A percentile compares a stretch with the other conserved stretches of the same genome.
These are phyloP conservation scores for Polydrusus pterygomalis DNA, from an alignment of 2,888 invertebrate species.

Conservation along the genomic window DNA sequence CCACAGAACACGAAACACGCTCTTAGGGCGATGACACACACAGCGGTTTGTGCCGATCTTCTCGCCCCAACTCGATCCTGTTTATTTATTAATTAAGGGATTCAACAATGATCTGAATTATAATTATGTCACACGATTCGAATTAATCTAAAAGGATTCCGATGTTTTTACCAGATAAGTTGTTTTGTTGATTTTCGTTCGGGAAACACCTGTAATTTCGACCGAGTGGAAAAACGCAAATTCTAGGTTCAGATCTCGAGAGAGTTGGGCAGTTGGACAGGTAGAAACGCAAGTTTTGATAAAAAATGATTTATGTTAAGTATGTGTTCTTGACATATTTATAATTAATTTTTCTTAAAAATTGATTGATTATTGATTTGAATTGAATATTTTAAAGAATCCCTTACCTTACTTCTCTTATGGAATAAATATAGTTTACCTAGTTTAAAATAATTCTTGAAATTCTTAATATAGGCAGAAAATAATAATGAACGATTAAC, in stretches of 20 bases:
- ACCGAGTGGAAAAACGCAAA: conserved; percentile 42
- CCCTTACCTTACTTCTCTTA: too few species aligned
- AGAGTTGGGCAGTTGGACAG: conserved; percentile 15
- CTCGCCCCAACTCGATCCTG: conserved; percentile 51
- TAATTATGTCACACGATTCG: conserved; percentile 38
- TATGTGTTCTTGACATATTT: neutral
- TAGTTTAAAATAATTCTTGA: too few species aligned
- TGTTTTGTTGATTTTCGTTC: conserved; percentile 38
- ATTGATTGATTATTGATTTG: too few species aligned
- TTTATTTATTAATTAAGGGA: conserved; percentile 70
- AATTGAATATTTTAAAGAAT: too few species aligned
- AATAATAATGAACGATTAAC: too few species aligned
- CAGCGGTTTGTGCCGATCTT: too few species aligned
- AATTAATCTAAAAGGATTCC: conserved; percentile 47
- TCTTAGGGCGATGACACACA: too few species aligned
- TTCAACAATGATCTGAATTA: conserved; percentile 37
- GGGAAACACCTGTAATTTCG: conserved; percentile 43
- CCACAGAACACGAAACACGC: too few species aligned
- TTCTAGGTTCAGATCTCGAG: conserved; percentile 28
- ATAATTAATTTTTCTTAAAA: too few species aligned
- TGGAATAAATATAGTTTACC: too few species aligned
- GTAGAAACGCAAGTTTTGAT: conserved; percentile 16
- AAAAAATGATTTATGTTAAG: conserved; percentile 40
- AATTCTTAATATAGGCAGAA: too few species aligned
- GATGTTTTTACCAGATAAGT: conserved; percentile 40